Base-by-base conservation (phyloP, 2,888 invertebrate genomes). In the Thereva nobilitata region DNA sequence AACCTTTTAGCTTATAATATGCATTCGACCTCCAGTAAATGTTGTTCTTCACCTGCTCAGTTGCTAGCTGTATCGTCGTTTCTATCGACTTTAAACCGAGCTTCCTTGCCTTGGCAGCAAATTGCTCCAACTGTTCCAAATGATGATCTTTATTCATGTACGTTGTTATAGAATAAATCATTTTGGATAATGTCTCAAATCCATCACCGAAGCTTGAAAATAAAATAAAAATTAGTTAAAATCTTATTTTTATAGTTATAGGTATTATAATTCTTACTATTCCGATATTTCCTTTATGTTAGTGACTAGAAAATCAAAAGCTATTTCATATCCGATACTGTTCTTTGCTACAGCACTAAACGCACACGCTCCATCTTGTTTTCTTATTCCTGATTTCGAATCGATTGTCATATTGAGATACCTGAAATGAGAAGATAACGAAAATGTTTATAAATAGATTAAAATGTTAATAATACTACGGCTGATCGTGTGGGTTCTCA, bases 291-390 rank as follows among this genome's bases (percentile, higher is more conserved):
- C 77, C 70, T 80, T 77, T 37, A 81, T 80, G 68, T 81, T 80
- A 53, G 77, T 76, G 70, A 79, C 77, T 12, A 81, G 69, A 71
- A 85, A 87, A 73, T 86, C 85, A 72, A 87, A 86, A 1, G 87
- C 87, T 34, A 88, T 79, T 71, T 84, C 82, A 72, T 84, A 82
- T 35, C 88, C 88, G 70, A 84, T 78, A 38, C 83, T 81, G 76
- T 87, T 87, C 54, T 77, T 77, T 2, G 86, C 85, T 1, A 88
- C 86, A 0, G 86, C 80, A 64, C 78, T 76, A 71, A 87, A 87
- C 8, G 86, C 85, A 50, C 81, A 76, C 52, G 82, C 81, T 9
- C 86, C 86, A 74, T 88, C 87, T 75, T 87, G 87, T 71, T 86
- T 86, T 52, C 85, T 77, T 59, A 88, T 86, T 65, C 84, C 85